A percentile compares a stretch with the other conserved stretches of the same genome.
Conservation (phyloP, 1,140 invertebrate genomes). For the Habropoda laboriosa region DNA sequence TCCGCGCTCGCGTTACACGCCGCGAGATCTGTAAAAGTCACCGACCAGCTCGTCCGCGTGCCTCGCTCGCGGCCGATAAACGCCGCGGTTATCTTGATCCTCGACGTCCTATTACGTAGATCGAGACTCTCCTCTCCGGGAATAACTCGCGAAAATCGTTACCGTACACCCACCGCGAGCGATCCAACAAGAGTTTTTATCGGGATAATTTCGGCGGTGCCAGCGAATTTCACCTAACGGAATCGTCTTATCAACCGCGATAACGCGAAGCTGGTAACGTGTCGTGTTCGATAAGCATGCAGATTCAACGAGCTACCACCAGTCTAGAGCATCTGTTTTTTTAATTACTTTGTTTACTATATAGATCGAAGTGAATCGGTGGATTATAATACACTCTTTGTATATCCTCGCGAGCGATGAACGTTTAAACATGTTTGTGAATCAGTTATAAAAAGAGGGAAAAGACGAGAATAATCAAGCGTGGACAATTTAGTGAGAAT, state of each 20-base stretch:
- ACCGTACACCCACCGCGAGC: background rate
- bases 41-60: background rate
- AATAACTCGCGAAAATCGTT: background rate
- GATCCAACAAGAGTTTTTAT: background rate
- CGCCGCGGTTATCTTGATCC: background rate
- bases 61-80: background rate
- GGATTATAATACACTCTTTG: background rate
- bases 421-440: background rate
- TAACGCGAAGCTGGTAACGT: constrained; percentile 19
- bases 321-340: background rate
- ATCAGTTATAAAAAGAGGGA: too few relatives aligned
- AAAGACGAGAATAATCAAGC: background rate
- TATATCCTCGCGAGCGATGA: background rate
- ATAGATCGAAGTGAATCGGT: background rate
- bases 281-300: background rate
- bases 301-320: background rate
- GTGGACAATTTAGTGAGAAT: background rate
- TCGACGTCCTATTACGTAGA: background rate
- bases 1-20: constrained; percentile 30
- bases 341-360: constrained; percentile 15
- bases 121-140: too few relatives aligned
- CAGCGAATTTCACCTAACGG: background rate
- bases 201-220: constrained; percentile 2
- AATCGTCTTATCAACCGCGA: constrained; percentile 15
- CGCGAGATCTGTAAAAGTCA: constrained; percentile 10